Percentiles rank a stretch among this genome's conserved stretches.
phyloP scores from a whole-genome alignment of 1,140 invertebrate genomes.

The Babylonia areolata region DNA sequence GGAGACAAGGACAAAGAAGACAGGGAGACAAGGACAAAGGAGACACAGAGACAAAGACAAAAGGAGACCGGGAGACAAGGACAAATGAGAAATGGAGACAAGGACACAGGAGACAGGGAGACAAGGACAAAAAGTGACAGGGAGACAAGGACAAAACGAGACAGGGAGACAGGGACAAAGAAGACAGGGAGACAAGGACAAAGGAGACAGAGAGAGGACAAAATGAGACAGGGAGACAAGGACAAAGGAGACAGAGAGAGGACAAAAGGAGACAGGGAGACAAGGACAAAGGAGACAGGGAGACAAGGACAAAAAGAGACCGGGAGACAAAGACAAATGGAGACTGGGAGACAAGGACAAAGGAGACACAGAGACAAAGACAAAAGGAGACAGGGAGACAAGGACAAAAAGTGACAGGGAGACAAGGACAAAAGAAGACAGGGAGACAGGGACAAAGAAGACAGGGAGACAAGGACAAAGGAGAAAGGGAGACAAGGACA shows the following conservation, averaged over 20 bases:
- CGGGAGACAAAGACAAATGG: not conserved
- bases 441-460: not conserved
- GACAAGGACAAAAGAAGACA: too few relatives aligned
- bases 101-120: too few relatives aligned
- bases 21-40: too few relatives aligned
- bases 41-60: too few relatives aligned
- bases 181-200: not conserved
- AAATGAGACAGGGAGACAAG: too few relatives aligned
- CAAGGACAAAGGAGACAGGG: not conserved
- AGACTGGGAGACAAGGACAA: not conserved
- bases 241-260: not conserved
- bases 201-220: not conserved
- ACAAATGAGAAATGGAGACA: too few relatives aligned
- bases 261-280: not conserved
- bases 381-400: not conserved
- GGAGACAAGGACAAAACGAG: not conserved
- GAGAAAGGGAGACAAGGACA: too few relatives aligned
- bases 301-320: not conserved
- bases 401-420: not conserved
- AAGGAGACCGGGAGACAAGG: too few relatives aligned
- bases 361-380: not conserved
- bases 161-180: not conserved
- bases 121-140: too few relatives aligned
- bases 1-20: too few relatives aligned
- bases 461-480: too few relatives aligned